Evolutionary conservation across 2,888 invertebrate species (phyloP), one percentile per base, ranked within the genome.

Genomic region (Drosophila koepferae): DNA sequence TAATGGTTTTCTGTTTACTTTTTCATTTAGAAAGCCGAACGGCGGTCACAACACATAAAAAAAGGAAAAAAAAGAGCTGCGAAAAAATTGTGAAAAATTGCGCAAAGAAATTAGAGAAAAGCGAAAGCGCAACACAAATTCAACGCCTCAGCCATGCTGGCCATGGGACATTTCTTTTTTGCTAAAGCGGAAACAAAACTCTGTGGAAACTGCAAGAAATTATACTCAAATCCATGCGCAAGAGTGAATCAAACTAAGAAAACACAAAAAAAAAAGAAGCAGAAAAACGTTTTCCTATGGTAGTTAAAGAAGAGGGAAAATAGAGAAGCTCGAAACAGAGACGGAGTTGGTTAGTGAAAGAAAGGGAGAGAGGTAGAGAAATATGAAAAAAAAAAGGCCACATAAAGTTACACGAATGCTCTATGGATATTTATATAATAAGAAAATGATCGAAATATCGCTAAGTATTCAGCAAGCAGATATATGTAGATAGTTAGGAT

Each of bases 1-100:
- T 91, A 91, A 90, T 90, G 90, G 90, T 91, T 90, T 91, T 91
- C 91, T 90, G 91, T 90, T 90, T 90, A 91, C 91, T 91, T 91
- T 90, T 91, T 85, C 88, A 91, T 88, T 90, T 91, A 91, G 86
- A 83, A 72, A 69, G 77, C 63, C 70, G 74, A 73, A 63, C 65
- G 49, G 55, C 65, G 66, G 68, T 48, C 56, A 62, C 60, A 72
- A 34, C 46, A 23, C 28, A 38, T 12, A 58, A 58, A 18, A 49
- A 56, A 58, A 49, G 36, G 34, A 43, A 31, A 65, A 40, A 41
- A 40, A 40, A n/a, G n/a, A 7, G 40, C 16, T 7, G 18, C 12
- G 14, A 23, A 28, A 46, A 82, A 77, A 72, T 67, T 59, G 76
- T 78, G 78, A 86, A 89, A 88, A 86, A 89, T 77, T 75, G 72